These are phyloP conservation scores for Aptenodytes forsteri DNA, from an alignment of 2,113 vertebrate genomes.

Conservation along the genomic window DNA sequence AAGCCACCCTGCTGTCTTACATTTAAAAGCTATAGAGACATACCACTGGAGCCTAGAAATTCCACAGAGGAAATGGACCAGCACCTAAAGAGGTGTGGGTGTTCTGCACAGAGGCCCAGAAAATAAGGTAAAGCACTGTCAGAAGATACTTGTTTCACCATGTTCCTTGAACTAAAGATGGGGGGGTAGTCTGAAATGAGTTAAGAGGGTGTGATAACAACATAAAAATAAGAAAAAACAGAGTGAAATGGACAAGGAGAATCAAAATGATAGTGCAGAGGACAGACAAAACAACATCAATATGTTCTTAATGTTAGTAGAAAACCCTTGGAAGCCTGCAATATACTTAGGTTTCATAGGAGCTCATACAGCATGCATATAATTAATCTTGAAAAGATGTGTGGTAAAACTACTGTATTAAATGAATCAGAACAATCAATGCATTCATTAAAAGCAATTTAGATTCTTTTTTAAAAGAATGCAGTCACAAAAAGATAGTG, in stretches of 20 bases:
- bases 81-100: constrained; percentile 73
- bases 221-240: constrained; percentile 55
- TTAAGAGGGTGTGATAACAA: constrained; percentile 60
- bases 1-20: constrained; percentile 67
- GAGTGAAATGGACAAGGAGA: constrained; percentile 40
- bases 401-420: constrained; percentile 10
- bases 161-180: constrained; percentile 74
- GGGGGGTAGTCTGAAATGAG: constrained; percentile 54
- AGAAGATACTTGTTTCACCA: constrained; percentile 74
- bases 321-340: not conserved
- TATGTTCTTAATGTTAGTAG: constrained; percentile 16
- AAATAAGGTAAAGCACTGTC: constrained; percentile 74
- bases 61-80: constrained; percentile 75
- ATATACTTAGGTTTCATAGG: not conserved
- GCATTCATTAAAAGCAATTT: not conserved
- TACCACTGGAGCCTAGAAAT: constrained; percentile 77
- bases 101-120: constrained; percentile 78
- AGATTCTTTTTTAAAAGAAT: not conserved
- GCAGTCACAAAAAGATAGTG: not conserved
- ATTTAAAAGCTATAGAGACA: constrained; percentile 69
- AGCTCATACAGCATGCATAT: constrained; percentile 9
- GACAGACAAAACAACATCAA: constrained; percentile 65
- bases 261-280: constrained; percentile 58
- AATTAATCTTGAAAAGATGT: constrained; percentile 7
- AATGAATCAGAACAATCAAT: not conserved